Base-by-base conservation (phyloP, 2,113 vertebrate species). In the Ptilorrhoa leucosticta region DNA sequence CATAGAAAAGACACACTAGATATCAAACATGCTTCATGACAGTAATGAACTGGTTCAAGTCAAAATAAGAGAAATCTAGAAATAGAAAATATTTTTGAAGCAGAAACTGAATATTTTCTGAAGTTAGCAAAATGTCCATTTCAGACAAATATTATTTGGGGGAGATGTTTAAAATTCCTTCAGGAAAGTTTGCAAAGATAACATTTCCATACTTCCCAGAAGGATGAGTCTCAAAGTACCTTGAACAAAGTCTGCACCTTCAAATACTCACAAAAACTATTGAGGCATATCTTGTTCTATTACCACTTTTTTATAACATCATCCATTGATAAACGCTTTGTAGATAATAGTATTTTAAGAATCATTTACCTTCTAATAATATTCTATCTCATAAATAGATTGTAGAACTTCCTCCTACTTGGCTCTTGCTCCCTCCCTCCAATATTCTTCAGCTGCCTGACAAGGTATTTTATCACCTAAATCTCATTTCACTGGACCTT, bases 401-500 rank as follows among this genome's bases (percentile, higher is more conserved):
- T 50, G 75, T 23, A 73, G 42, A 51, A 76, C 51, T 90, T 75
- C 28, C 28, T 56, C 30, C 20, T 61, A 70, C 53, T 11, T 61
- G 69, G 40, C 23, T 87, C 65, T 70, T 78, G 42, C 28, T 92
- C 37, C 51, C 48, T 45, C 71, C 27, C 42, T 77, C 39, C 39
- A 68, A 3, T 37, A 68, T 26, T 77, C 21, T 44, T 70, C 6
- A 92, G 66, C 81, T 79, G 91, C 28, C n/a, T 66, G 63, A 87
- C 15, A 53, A 42, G 61, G 16, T 90, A 91, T 68, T 92, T 93
- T 87, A 83, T 93, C 90, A 91, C 81, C 70, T 89, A 94, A 79
- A 94, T 81, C 47, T 95, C 50, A 84, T n/a, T 68, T 86, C 37
- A 61, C 37, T 76, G 57, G 53, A 57, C 93, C 83, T 70, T 85